Evolutionary conservation across 2,888 invertebrate genomes (phyloP).

Genomic region (Drosophila subsilvestris): DNA sequence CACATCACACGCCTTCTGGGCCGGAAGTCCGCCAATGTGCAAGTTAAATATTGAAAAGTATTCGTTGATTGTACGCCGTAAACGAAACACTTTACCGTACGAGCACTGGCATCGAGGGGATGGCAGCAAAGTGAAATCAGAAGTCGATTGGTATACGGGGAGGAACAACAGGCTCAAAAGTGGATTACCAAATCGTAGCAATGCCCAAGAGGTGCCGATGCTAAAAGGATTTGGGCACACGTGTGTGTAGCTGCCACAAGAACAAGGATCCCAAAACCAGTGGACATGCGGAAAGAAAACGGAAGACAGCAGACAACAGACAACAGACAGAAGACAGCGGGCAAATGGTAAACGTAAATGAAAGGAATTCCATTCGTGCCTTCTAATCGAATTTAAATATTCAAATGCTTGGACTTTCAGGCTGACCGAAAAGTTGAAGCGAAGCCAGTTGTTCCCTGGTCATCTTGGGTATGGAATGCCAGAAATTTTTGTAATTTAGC

Average conservation of each 20-base stretch:
- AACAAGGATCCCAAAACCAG: conserved; percentile 14
- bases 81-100: conserved; percentile 35
- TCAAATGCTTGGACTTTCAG: conserved; percentile 43
- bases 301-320: neutral
- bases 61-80: conserved; percentile 58
- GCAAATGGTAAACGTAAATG: conserved; percentile 15
- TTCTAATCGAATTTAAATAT: conserved; percentile 62
- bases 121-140: neutral
- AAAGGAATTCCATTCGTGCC: conserved; percentile 18
- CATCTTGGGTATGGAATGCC: conserved; percentile 40
- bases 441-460: conserved; percentile 27
- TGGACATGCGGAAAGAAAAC: conserved; percentile 3
- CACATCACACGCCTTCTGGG: conserved; percentile 23
- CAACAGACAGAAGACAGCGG: neutral
- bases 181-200: conserved; percentile 41
- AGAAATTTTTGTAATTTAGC: conserved; percentile 43
- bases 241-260: conserved; percentile 34
- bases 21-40: conserved; percentile 55
- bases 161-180: conserved; percentile 31
- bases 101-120: neutral
- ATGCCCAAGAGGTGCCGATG: conserved; percentile 46
- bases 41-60: conserved; percentile 61
- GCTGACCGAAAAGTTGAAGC: conserved; percentile 20
- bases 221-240: conserved; percentile 39
- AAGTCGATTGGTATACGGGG: conserved; percentile 41